Evolutionary conservation across 2,888 invertebrate species (phyloP), one percentile per base, ranked within the genome.

Genomic region (Morpho deidamia): DNA sequence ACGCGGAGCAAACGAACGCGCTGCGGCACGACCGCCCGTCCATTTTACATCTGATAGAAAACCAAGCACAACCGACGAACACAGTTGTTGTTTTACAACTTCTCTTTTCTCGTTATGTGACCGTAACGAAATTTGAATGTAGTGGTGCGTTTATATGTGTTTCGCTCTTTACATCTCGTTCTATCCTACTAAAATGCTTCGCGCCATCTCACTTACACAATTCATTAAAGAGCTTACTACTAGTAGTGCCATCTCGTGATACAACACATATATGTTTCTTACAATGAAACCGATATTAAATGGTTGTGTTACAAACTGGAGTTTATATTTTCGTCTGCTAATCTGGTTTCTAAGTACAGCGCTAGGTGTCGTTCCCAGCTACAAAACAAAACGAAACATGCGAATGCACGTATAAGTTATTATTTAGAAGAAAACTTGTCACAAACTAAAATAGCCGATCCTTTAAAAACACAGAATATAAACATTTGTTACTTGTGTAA

Each of bases 11-110:
- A 76, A 78, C 84, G 81, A 86, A 80, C 84, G 80, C 82, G 76
- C 82, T 74, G 70, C 85, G 66, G 83, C 82, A 83, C 85, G 78
- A 81, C 83, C 84, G 83, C 84, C 75, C 89, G 86, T 82, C 86
- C 89, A 87, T 87, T 89, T 87, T 87, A 87, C 90, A 83, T 89
- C 88, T 89, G 88, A 90, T 88, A 85, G 86, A 86, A 88, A 84
- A 85, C 76, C 81, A 78, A 76, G 72, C 59, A 53, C 64, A 61
- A 54, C 59, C 65, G 63, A 62, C 62, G 79, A 77, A 65, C 71
- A 66, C 66, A 69, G 74, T 88, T 87, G 89, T 88, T 88, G 88
- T 88, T 87, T 86, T 86, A 87, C 88, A 86, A 88, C 86, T 86
- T 88, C 88, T 88, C 86, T 86, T 87, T 86, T 84, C 86, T 81